Percentiles rank a stretch among this genome's conserved stretches.
Conservation (phyloP, 2,797 vertebrate genomes). For the Myripristis murdjan region DNA sequence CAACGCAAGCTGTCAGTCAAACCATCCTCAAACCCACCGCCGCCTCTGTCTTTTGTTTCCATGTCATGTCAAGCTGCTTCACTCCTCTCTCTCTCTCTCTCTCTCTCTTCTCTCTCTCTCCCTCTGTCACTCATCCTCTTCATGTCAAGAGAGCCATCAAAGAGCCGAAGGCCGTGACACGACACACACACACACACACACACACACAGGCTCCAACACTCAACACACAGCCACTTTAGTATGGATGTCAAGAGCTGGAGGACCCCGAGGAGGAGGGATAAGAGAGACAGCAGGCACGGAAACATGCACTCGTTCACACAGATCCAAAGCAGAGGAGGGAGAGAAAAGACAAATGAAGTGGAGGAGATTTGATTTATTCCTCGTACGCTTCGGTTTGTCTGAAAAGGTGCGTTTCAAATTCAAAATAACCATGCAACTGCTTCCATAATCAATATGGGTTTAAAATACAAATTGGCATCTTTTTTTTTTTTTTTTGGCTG, state of each 20-base stretch:
- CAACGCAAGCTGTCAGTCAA: slow-evolving; percentile 21
- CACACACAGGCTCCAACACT: slow-evolving; percentile 36
- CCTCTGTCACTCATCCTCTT: slow-evolving; percentile 39
- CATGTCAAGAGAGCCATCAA: slow-evolving; percentile 25
- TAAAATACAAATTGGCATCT: too few species aligned
- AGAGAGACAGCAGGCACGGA: slow-evolving; percentile 14
- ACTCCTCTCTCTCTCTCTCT: slow-evolving; percentile 21
- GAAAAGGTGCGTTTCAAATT: too few species aligned
- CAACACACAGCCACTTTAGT: slow-evolving; percentile 41
- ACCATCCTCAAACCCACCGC: slow-evolving; percentile 13
- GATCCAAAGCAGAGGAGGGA: background rate
- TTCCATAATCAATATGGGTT: too few species aligned
- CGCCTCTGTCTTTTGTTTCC: background rate
- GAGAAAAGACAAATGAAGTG: background rate
- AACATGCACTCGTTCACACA: background rate
- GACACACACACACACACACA: too few species aligned
- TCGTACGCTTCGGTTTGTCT: too few species aligned
- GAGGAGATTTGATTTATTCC: background rate
- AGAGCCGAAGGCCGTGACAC: slow-evolving; percentile 26
- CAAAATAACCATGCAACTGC: too few species aligned
- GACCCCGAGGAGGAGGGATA: slow-evolving; percentile 36
- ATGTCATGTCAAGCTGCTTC: background rate
- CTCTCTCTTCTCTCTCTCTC: slow-evolving; percentile 6
- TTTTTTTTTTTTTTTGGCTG: too few species aligned
- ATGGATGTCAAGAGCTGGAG: slow-evolving; percentile 21